Evolutionary conservation across 2,888 invertebrate species (phyloP).

Genomic region (Epistrophella euchroma): DNA sequence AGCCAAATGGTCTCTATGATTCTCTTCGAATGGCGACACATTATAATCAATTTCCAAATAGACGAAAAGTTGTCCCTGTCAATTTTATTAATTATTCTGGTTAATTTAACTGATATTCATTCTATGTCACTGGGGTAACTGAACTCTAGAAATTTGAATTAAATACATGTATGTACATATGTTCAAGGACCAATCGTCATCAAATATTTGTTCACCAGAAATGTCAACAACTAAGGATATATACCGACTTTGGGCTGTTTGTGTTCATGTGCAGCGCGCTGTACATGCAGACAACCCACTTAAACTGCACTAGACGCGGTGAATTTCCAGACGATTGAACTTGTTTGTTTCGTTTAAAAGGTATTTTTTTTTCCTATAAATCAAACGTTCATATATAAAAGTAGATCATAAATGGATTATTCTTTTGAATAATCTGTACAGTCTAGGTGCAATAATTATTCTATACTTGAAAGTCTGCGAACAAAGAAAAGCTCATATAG

Average conservation of each 20-base stretch:
- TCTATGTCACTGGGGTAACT: constrained; percentile 25
- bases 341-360: not conserved
- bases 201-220: not conserved
- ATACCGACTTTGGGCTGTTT: not conserved
- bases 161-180: not conserved
- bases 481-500: constrained; percentile 7
- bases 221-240: constrained; percentile 26
- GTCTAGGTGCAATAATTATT: constrained; percentile 17
- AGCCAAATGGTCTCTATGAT: constrained; percentile 5
- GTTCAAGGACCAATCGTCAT: not conserved
- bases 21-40: constrained; percentile 44
- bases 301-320: constrained; percentile 5
- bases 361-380: constrained; percentile 9
- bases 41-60: constrained; percentile 27
- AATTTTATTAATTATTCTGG: constrained; percentile 33
- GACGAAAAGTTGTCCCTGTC: constrained; percentile 20
- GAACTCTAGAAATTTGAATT: constrained; percentile 11
- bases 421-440: not conserved
- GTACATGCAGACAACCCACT: constrained; percentile 15
- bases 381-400: constrained; percentile 15
- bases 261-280: not conserved
- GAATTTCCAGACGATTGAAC: constrained; percentile 19
- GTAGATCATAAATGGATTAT: constrained; percentile 29
- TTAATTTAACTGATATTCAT: not conserved
- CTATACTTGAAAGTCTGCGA: constrained; percentile 6